phyloP scores from a whole-genome alignment of 2,797 vertebrate genomes.

The Danio kyathit region DNA sequence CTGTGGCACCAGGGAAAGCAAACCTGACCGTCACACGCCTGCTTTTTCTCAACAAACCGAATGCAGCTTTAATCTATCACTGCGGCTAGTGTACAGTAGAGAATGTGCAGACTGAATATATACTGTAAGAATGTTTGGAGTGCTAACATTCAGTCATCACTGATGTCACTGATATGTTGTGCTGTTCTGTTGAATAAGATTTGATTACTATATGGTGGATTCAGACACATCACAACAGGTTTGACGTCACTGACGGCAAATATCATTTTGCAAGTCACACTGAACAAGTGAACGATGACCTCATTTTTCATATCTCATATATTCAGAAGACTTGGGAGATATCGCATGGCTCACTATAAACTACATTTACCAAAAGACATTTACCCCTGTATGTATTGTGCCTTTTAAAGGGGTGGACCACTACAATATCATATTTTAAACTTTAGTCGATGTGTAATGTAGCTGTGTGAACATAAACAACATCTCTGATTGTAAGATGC shows the following conservation, averaged over 20 bases:
- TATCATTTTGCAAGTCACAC: not conserved
- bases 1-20: slow-evolving; percentile 17
- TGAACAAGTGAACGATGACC: not conserved
- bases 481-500: no score
- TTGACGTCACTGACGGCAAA: not conserved
- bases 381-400: no score
- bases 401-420: no score
- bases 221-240: not conserved
- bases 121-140: not conserved
- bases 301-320: not conserved
- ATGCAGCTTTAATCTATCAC: slow-evolving; percentile 19
- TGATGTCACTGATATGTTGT: not conserved
- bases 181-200: not conserved
- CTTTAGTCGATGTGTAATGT: no score
- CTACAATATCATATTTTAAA: no score
- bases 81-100: not conserved
- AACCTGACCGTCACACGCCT: slow-evolving; percentile 23
- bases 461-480: no score
- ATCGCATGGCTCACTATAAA: no score
- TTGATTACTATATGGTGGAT: not conserved
- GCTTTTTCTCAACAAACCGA: slow-evolving; percentile 26
- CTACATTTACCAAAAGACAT: not conserved
- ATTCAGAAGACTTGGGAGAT: not conserved
- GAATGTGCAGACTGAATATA: not conserved
- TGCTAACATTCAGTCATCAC: not conserved